Base-by-base conservation (phyloP, 2,797 vertebrate genomes). In the Oreonectes daqikongensis region DNA sequence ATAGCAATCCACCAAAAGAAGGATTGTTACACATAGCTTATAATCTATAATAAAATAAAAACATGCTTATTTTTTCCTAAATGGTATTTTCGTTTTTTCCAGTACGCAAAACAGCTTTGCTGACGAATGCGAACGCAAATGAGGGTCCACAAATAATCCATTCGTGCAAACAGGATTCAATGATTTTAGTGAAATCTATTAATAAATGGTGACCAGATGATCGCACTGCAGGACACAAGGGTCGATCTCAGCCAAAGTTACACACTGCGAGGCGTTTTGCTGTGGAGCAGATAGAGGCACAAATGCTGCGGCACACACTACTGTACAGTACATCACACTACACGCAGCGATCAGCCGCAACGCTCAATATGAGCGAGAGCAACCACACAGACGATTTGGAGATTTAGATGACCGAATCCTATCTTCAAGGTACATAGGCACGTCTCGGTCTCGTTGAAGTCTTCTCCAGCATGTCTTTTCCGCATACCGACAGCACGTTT, bases 401-500 rank as follows among this genome's bases (percentile, higher is more conserved):
- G 2, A 32, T 63, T n/a, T 1, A 26, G 59, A 59, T 46, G 52
- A 74, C 50, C n/a, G 28, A 69, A 82, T 24, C 46, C 69, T 75
- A 12, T 74, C 24, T 78, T 30, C 22, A n/a, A 32, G 42, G 15
- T 26, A n/a, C 35, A n/a, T 46, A 15, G n/a, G 30, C 50, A 12
- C 3, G 12, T 38, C 22, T 53, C 3, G 57, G 18, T 57, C 14
- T 69, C 57, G 8, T 6, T 67, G 32, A 59, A 66, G 15, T 69
- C 63, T 5, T 12, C 30, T 46, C 46, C 76, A 22, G 32, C 78
- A 78, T 81, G 82, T 84, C 69, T 89, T 84, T 92, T 91, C 91
- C 91, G 91, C 92, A 90, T 92, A 91, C 89, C 86, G 86, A 60
- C 77, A 73, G 85, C 86, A 82, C 74, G 75, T 22, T 82, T 71